Conservation (phyloP, 2,888 invertebrate species). For the Coenonympha arcania region DNA sequence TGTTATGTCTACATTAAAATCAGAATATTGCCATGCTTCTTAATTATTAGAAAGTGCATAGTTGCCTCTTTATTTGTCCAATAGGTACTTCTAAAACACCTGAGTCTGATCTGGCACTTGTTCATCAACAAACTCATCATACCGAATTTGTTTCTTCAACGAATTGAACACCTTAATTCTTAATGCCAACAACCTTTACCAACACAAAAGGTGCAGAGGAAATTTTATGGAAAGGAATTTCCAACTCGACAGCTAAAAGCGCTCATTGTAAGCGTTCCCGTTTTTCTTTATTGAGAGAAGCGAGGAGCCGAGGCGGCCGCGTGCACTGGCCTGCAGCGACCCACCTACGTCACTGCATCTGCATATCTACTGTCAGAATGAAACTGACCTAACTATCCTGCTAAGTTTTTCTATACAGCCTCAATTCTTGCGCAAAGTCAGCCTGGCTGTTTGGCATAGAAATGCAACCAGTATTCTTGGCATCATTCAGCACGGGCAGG, state of each 20-base stretch:
- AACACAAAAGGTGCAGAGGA: neutral
- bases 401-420: neutral
- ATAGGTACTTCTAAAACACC: too few species aligned
- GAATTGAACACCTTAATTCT: neutral
- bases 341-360: constrained; percentile 20
- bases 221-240: constrained; percentile 11
- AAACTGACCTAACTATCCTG: constrained; percentile 1
- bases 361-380: constrained; percentile 1
- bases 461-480: too few species aligned
- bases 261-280: constrained; percentile 18
- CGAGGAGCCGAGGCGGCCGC: constrained; percentile 20
- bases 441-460: too few species aligned
- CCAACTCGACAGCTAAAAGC: constrained; percentile 16
- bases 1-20: too few species aligned
- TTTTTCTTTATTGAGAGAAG: constrained; percentile 23
- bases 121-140: neutral
- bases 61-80: too few species aligned
- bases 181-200: constrained; percentile 5
- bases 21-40: too few species aligned
- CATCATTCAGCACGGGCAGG: too few species aligned
- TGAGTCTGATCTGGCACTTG: too few species aligned
- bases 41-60: too few species aligned
- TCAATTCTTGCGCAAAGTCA: too few species aligned
- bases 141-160: neutral
- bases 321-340: constrained; percentile 24